Evolutionary conservation across 2,797 vertebrate genomes (phyloP).

Genomic region (Lutjanus campechanus): DNA sequence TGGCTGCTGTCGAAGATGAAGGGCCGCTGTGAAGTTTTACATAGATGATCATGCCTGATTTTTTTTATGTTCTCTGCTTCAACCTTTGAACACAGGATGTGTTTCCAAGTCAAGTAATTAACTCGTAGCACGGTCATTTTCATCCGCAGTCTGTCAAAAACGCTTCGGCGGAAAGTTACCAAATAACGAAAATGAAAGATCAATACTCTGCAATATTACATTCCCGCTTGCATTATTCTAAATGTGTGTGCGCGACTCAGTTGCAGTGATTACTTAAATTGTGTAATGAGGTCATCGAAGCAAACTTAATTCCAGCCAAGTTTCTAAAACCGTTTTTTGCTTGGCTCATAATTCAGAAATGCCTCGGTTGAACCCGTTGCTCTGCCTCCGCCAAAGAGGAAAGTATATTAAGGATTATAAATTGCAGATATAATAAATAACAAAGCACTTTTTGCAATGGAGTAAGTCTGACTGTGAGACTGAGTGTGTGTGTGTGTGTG

Average conservation of each 20-base stretch:
- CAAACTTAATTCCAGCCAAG: constrained; percentile 76
- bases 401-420: constrained; percentile 74
- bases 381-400: constrained; percentile 65
- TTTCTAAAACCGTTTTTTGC: constrained; percentile 70
- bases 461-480: constrained; percentile 44
- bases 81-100: constrained; percentile 86
- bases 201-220: constrained; percentile 68
- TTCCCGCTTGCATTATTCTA: constrained; percentile 64
- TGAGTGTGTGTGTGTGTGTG: constrained; percentile 24
- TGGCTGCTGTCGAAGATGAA: constrained; percentile 80
- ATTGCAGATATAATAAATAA: constrained; percentile 74
- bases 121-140: constrained; percentile 70
- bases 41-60: constrained; percentile 78
- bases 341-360: constrained; percentile 73
- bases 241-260: constrained; percentile 63
- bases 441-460: constrained; percentile 67
- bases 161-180: constrained; percentile 52
- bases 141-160: constrained; percentile 59
- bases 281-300: constrained; percentile 79
- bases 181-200: constrained; percentile 73
- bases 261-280: constrained; percentile 79
- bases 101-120: constrained; percentile 78
- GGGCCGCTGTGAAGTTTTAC: constrained; percentile 82
- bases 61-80: constrained; percentile 73
- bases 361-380: constrained; percentile 69